A percentile compares a stretch with the other conserved stretches of the same genome.
Conservation (phyloP, 2,113 vertebrate species). For the Cyrtonyx montezumae region DNA sequence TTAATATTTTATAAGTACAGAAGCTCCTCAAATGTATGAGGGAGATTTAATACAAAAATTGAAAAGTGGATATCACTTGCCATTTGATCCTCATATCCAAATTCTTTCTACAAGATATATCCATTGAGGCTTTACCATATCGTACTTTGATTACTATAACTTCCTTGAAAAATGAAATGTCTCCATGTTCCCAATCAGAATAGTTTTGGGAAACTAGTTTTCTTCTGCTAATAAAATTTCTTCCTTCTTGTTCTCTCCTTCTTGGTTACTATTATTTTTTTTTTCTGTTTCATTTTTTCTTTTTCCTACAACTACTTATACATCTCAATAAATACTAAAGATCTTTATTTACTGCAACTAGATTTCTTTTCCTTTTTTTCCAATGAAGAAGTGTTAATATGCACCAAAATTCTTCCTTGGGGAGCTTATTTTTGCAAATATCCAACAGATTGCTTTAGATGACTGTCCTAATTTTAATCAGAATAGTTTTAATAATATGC, state of each 20-base stretch:
- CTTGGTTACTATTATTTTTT: neutral
- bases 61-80: neutral
- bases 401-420: fast-evolving
- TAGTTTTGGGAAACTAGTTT: neutral
- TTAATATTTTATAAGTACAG: neutral
- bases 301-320: neutral
- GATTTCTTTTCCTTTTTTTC: neutral
- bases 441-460: neutral
- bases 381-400: neutral
- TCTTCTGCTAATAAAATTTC: neutral
- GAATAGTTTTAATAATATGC: too few species aligned
- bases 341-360: neutral
- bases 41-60: neutral
- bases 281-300: neutral
- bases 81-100: neutral
- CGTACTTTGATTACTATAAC: neutral
- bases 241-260: neutral
- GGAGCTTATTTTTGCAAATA: neutral
- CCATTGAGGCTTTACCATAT: neutral
- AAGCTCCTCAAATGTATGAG: neutral
- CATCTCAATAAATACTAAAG: neutral
- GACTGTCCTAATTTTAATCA: too few species aligned
- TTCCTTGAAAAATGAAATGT: neutral
- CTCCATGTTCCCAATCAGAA: neutral
- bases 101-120: neutral